These are phyloP conservation scores for Xiphophorus couchianus DNA, from an alignment of 2,113 vertebrate genomes.

Conservation along the genomic window DNA sequence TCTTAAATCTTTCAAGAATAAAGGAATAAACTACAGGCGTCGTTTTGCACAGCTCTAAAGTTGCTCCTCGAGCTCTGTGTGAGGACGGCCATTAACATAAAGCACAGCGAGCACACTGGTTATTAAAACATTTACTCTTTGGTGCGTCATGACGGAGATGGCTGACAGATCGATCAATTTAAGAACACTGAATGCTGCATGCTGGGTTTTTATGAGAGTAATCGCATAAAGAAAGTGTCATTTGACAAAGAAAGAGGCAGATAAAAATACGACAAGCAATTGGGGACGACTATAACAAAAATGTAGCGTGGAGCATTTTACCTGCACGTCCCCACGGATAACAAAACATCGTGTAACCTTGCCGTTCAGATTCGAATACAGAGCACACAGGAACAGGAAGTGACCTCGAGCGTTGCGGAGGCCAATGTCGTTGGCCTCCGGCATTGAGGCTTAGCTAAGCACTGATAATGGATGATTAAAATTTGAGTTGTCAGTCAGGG, in stretches of 20 bases:
- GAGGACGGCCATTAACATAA: slow-evolving; percentile 42
- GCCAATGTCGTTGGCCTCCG: not conserved
- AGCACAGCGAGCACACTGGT: slow-evolving; percentile 30
- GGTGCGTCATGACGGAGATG: slow-evolving; percentile 13
- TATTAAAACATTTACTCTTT: slow-evolving; percentile 54
- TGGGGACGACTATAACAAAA: not conserved
- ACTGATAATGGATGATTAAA: slow-evolving; percentile 67
- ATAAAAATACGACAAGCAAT: not conserved
- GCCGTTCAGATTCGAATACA: not conserved
- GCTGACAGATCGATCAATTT: slow-evolving; percentile 49
- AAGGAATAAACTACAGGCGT: slow-evolving; percentile 14
- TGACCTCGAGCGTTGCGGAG: slow-evolving; percentile 24
- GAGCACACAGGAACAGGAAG: slow-evolving; percentile 12
- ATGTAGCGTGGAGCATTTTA: slow-evolving; percentile 10
- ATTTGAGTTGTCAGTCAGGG: slow-evolving; percentile 29
- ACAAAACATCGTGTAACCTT: not conserved
- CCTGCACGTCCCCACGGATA: not conserved
- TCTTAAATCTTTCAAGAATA: not conserved
- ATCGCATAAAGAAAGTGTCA: slow-evolving; percentile 39
- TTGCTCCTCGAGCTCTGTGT: not conserved
- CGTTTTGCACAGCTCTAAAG: slow-evolving; percentile 25
- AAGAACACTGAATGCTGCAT: slow-evolving; percentile 20
- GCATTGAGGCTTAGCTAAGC: slow-evolving; percentile 24
- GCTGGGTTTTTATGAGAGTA: slow-evolving; percentile 45
- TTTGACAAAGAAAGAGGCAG: not conserved